These are phyloP conservation scores for Neotoma lepida DNA, from an alignment of 2,113 vertebrate genomes.

Conservation along the genomic window DNA sequence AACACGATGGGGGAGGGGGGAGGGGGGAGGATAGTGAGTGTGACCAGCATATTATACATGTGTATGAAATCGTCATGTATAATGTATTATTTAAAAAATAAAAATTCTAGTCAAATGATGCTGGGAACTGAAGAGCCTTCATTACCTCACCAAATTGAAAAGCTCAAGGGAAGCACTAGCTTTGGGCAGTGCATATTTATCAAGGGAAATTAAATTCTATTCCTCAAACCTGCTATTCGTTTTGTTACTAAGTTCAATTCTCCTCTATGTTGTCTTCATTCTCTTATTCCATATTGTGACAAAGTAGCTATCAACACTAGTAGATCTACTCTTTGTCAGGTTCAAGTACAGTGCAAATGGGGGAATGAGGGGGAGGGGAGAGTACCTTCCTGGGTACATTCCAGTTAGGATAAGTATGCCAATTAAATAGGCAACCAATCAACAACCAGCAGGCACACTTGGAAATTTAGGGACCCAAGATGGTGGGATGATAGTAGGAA, in stretches of 20 bases:
- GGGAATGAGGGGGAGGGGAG: background rate
- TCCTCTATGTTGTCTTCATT: background rate
- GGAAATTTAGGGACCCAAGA: background rate
- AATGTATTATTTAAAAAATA: background rate
- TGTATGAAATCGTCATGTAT: background rate
- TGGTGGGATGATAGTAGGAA: background rate
- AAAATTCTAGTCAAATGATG: background rate
- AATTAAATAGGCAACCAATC: background rate
- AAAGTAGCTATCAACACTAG: too few species aligned
- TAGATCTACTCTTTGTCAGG: background rate
- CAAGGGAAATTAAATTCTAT: background rate
- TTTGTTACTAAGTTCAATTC: background rate
- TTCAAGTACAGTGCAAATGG: background rate
- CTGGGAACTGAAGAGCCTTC: background rate
- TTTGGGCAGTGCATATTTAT: background rate
- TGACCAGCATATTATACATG: background rate
- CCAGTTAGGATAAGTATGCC: background rate
- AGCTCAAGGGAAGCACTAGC: background rate
- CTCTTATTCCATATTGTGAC: background rate
- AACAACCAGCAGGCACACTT: background rate
- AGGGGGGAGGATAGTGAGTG: background rate
- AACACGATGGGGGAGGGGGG: too few species aligned
- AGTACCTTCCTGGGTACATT: background rate
- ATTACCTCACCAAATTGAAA: background rate
- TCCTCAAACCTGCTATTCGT: background rate